phyloP scores from a whole-genome alignment of 2,888 invertebrate genomes.

The Stenodema calcarata region DNA sequence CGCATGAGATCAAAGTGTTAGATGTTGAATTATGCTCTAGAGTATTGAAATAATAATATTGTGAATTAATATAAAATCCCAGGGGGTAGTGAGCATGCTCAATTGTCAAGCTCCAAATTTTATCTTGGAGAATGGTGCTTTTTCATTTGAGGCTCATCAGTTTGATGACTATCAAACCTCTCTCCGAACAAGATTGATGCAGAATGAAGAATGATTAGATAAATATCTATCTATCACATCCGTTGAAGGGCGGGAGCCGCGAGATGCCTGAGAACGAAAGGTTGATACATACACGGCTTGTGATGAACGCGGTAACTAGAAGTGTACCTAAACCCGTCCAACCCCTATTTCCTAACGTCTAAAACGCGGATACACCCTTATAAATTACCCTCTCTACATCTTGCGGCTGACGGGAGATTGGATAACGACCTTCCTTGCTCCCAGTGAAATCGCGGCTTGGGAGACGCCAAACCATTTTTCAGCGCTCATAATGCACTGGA shows the following conservation, averaged over 20 bases:
- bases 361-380: conserved; percentile 40
- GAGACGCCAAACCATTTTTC: conserved; percentile 42
- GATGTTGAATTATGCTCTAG: too few species aligned
- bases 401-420: conserved; percentile 45
- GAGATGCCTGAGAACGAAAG: conserved; percentile 7
- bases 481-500: conserved; percentile 10
- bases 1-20: too few species aligned
- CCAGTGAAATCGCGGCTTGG: conserved; percentile 1
- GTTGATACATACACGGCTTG: background rate
- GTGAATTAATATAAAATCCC: too few species aligned
- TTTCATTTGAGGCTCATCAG: background rate
- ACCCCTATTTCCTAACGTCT: conserved; percentile 35
- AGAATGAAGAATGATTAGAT: background rate
- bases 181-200: background rate
- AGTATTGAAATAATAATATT: too few species aligned
- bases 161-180: background rate
- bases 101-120: too few species aligned
- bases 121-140: too few species aligned
- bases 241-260: background rate
- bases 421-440: conserved; percentile 39
- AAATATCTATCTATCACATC: background rate
- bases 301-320: conserved; percentile 32
- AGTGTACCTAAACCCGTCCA: conserved; percentile 14
- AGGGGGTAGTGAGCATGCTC: too few species aligned
- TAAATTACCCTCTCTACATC: conserved; percentile 41